Evolutionary conservation across 23 tunicate genomes (phyloP), one percentile per base, ranked within the genome.

Genomic region (Styela clava): DNA sequence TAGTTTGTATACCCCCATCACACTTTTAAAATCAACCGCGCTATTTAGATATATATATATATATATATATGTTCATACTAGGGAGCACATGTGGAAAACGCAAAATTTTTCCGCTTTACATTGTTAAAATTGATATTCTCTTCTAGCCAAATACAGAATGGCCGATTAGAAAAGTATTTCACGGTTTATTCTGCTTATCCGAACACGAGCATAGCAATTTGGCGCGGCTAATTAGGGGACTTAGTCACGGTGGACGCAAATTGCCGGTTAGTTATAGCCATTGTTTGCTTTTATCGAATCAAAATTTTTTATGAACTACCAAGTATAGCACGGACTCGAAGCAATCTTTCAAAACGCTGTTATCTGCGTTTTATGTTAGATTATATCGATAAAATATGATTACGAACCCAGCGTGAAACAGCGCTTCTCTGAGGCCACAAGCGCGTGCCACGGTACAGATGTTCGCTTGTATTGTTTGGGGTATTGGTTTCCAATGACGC

Each of bases 391-490:
- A n/a, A n/a, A n/a, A n/a, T n/a, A n/a, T n/a, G n/a, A n/a, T n/a
- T n/a, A 44, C 56, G 56, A 7, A 5, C 7, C 56, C 56, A 44
- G 9, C 9, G 56, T 44, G 56, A 12, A 44, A 44, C 12, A 44
- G 56, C 56, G 7, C 9, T 44, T 44, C 56, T 12, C 56, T 5
- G 56, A 44, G 56, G 9, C 7, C 9, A 12, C 56, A 12, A 5
- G 56, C 56, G 56, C 56, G 56, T 44, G 56, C 56, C 56, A 44
- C 56, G 56, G 56, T 44, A 44, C 56, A 44, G 56, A 44, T 44
- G 56, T 44, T 44, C 56, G 56, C n/a, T 44, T 44, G 56, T 12
- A 44, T 44, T 44, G 56, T 44, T 44, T 5, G 56, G 56, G 56
- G 7, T 44, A 44, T 44, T 44, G 56, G 56, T 44, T 44, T 44